Evolutionary conservation across 1,140 invertebrate genomes (phyloP).

Genomic region (Heliconius hermathena): DNA sequence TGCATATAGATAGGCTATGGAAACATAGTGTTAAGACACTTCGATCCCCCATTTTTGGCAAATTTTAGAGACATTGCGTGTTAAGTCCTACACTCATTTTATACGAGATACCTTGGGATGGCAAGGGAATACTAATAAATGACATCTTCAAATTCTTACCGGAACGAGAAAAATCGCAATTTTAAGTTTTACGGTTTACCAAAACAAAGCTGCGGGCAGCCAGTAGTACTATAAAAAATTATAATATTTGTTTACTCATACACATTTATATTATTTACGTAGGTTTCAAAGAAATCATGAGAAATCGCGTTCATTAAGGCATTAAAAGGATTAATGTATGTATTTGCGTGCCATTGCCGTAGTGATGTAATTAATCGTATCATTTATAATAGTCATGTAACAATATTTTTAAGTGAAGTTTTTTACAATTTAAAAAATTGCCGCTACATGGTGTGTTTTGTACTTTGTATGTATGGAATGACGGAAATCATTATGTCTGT

Average conservation of each 20-base stretch:
- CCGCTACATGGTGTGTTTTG: neutral
- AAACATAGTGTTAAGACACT: too few species aligned
- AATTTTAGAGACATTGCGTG: too few species aligned
- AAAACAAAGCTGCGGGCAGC: too few species aligned
- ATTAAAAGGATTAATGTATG: conserved; percentile 23
- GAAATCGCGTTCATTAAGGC: conserved; percentile 6
- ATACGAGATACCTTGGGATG: too few species aligned
- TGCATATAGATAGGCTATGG: too few species aligned
- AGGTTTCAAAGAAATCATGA: conserved; percentile 2
- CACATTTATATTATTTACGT: neutral
- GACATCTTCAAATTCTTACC: too few species aligned
- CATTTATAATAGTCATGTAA: conserved; percentile 25
- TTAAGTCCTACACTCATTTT: too few species aligned
- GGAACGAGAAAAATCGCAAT: neutral
- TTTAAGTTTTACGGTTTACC: neutral
- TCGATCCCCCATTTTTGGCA: too few species aligned
- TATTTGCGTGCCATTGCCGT: conserved; percentile 33
- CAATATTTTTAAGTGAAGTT: conserved; percentile 7
- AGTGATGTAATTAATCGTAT: conserved; percentile 25
- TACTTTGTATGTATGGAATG: neutral
- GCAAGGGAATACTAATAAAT: too few species aligned
- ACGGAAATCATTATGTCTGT: neutral
- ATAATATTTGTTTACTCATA: conserved; percentile 6
- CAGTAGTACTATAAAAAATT: neutral
- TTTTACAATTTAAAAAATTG: neutral